Conservation (phyloP, 2,888 invertebrate genomes). For the Leucoma salicis region DNA sequence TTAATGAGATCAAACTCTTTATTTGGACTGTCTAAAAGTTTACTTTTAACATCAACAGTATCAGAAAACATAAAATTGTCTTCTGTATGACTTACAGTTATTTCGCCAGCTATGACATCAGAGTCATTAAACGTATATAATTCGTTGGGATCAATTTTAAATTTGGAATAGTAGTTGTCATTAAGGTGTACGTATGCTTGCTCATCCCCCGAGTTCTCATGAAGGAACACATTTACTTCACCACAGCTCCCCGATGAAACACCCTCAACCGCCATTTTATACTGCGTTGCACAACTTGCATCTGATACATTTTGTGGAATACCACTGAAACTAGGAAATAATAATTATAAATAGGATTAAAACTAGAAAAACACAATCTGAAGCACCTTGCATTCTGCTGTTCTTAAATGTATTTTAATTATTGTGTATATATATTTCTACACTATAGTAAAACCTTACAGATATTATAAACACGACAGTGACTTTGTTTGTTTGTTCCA, state of each 20-base stretch:
- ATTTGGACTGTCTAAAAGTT: conserved; percentile 56
- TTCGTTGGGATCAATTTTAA: conserved; percentile 78
- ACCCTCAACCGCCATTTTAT: conserved; percentile 75
- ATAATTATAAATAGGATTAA: not conserved
- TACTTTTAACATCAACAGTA: conserved; percentile 55
- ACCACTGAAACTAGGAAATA: conserved; percentile 65
- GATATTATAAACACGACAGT: too few species aligned
- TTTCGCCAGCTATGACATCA: conserved; percentile 73
- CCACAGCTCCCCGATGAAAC: conserved; percentile 64
- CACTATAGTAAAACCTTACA: too few species aligned
- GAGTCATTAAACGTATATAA: conserved; percentile 78
- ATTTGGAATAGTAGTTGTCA: conserved; percentile 75
- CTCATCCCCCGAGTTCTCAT: conserved; percentile 70
- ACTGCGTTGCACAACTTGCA: conserved; percentile 76
- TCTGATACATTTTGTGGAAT: conserved; percentile 79
- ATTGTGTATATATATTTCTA: too few species aligned
- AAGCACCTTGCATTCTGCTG: too few species aligned
- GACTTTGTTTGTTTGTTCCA: too few species aligned
- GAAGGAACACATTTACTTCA: conserved; percentile 72
- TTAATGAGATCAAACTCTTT: conserved; percentile 57
- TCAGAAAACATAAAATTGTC: conserved; percentile 68
- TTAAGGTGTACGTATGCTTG: conserved; percentile 69
- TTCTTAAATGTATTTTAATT: too few species aligned
- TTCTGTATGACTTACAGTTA: conserved; percentile 76
- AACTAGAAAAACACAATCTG: too few species aligned